phyloP scores from a whole-genome alignment of 2,113 vertebrate genomes.

The Ramphastos sulfuratus region DNA sequence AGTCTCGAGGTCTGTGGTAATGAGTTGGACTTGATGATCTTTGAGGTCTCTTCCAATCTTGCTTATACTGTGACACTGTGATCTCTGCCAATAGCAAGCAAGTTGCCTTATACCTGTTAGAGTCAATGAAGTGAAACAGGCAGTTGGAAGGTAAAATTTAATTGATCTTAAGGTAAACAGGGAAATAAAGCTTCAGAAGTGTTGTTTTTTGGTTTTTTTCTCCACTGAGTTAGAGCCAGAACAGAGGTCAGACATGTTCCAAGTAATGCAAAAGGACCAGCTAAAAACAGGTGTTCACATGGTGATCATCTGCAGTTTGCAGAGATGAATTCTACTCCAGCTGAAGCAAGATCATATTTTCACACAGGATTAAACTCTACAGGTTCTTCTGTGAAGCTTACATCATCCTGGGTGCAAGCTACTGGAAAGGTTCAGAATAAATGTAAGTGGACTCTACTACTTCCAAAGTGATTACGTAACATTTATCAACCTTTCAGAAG shows the following conservation, averaged over 20 bases:
- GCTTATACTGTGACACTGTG: too few species aligned
- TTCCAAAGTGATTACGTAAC: not conserved
- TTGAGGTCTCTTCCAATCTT: too few species aligned
- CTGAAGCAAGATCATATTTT: not conserved
- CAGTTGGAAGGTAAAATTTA: not conserved
- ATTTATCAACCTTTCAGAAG: not conserved
- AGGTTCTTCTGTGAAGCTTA: not conserved
- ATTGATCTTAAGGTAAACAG: slow-evolving; percentile 7
- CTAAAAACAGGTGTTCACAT: not conserved
- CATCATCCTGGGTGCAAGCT: not conserved
- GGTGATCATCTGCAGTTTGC: not conserved
- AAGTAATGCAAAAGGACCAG: not conserved
- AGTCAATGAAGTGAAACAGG: not conserved
- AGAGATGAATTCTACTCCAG: not conserved
- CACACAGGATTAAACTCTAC: not conserved
- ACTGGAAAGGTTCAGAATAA: not conserved
- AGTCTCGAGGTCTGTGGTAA: too few species aligned
- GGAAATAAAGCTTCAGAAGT: not conserved
- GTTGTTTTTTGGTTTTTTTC: not conserved
- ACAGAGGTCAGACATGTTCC: not conserved
- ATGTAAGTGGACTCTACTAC: not conserved
- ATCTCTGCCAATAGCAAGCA: not conserved
- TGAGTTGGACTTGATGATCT: too few species aligned
- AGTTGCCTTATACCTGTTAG: not conserved
- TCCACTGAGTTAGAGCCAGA: not conserved